Percentiles rank a stretch among this genome's conserved stretches.
Conservation (phyloP, 2,888 invertebrate species). For the Beris morrisii region DNA sequence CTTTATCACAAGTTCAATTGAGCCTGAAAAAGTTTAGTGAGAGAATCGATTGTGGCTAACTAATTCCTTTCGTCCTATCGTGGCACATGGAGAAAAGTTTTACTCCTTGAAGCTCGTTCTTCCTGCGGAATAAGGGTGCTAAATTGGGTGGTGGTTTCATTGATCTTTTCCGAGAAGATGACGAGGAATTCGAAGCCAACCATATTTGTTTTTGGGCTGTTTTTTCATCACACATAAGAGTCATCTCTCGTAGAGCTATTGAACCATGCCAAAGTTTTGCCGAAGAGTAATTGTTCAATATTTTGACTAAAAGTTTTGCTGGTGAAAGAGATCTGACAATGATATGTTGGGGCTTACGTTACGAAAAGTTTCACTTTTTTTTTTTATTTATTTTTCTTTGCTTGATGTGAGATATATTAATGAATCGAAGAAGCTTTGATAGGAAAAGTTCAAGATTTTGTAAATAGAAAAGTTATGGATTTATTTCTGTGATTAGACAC, state of each 20-base stretch:
- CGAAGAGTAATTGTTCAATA: conserved; percentile 27
- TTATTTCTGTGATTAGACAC: conserved; percentile 13
- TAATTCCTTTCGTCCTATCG: conserved; percentile 33
- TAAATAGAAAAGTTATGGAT: conserved; percentile 25
- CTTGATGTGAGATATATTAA: conserved; percentile 4
- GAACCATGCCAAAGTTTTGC: conserved; percentile 20
- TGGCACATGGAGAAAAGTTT: conserved; percentile 29
- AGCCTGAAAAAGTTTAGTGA: conserved; percentile 35
- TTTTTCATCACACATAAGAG: background rate
- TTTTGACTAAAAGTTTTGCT: conserved; percentile 28
- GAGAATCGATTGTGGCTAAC: conserved; percentile 38
- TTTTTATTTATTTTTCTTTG: background rate
- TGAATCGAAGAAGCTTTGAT: conserved; percentile 4
- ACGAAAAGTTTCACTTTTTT: conserved; percentile 1
- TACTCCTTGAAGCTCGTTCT: conserved; percentile 24
- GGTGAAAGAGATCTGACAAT: conserved; percentile 12
- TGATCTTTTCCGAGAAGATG: background rate
- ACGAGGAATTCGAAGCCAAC: conserved; percentile 6
- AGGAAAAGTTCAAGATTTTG: conserved; percentile 26
- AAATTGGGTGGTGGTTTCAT: too few species aligned
- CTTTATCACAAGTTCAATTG: conserved; percentile 39
- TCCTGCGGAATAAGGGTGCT: background rate
- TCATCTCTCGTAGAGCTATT: conserved; percentile 11
- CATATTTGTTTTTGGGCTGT: background rate
- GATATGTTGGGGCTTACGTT: background rate